Evolutionary conservation across 1,140 invertebrate genomes (phyloP).

Genomic region (Meteorus sp.): DNA sequence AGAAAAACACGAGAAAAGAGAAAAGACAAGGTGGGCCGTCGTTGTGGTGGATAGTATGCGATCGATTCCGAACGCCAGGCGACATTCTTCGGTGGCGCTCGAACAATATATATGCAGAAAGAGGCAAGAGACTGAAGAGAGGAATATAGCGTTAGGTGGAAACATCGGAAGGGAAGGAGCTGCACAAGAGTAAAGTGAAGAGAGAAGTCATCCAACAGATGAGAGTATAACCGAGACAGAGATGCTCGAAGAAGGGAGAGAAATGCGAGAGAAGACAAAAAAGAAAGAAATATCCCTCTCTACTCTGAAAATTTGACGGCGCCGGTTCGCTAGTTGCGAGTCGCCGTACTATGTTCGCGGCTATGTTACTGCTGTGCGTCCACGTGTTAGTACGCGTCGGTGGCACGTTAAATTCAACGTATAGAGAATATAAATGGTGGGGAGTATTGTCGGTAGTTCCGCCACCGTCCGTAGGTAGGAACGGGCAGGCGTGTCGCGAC

Average conservation of each 20-base stretch:
- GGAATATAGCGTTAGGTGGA: too few species aligned
- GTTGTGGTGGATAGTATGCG: constrained; percentile 44
- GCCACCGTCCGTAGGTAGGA: constrained; percentile 36
- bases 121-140: constrained; percentile 3
- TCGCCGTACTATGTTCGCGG: constrained; percentile 48
- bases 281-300: constrained; percentile 54
- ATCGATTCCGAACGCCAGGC: constrained; percentile 50
- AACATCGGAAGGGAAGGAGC: constrained; percentile 13
- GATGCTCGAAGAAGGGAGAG: constrained; percentile 20
- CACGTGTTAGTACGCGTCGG: constrained; percentile 37
- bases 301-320: constrained; percentile 6
- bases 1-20: too few species aligned
- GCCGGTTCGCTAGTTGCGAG: constrained; percentile 41
- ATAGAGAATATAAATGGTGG: too few species aligned
- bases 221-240: constrained; percentile 10
- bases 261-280: constrained; percentile 35
- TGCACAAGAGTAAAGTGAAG: constrained; percentile 33
- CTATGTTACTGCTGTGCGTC: constrained; percentile 40
- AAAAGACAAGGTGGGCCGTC: constrained; percentile 26
- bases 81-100: constrained; percentile 23
- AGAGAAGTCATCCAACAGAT: constrained; percentile 11
- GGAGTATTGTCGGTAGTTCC: constrained; percentile 30
- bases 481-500: constrained; percentile 39
- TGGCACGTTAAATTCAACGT: constrained; percentile 11
- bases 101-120: constrained; percentile 9